phyloP scores from a whole-genome alignment of 1,140 invertebrate genomes.

The Steinernema khuongi region DNA sequence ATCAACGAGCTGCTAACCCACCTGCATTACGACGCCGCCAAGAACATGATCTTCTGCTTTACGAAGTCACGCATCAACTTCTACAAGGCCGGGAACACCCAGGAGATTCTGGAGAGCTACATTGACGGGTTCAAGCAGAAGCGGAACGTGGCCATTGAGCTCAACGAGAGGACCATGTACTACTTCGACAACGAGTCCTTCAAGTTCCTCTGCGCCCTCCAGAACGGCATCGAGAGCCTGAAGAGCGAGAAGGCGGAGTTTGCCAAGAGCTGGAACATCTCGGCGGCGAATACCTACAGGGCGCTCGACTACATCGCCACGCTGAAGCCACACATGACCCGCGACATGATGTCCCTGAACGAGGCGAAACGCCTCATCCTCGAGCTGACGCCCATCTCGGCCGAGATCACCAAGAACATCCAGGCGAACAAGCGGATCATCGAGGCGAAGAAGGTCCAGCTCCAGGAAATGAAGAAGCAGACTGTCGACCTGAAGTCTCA shows the following conservation, averaged over 20 bases:
- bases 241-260: slow-evolving; percentile 26
- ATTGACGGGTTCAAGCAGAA: slow-evolving; percentile 13
- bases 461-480: background rate
- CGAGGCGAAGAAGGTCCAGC: slow-evolving; percentile 14
- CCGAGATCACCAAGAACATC: slow-evolving; percentile 36
- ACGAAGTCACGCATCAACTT: slow-evolving; percentile 38
- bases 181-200: slow-evolving; percentile 40
- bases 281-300: slow-evolving; percentile 25
- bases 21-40: slow-evolving; percentile 30
- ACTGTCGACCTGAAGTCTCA: background rate
- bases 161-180: slow-evolving; percentile 26
- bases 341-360: slow-evolving; percentile 12
- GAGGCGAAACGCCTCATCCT: slow-evolving; percentile 21
- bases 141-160: slow-evolving; percentile 16
- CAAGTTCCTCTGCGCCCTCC: slow-evolving; percentile 28
- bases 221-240: slow-evolving; percentile 20
- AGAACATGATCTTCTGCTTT: slow-evolving; percentile 46
- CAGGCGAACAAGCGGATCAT: slow-evolving; percentile 34
- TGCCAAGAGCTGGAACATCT: slow-evolving; percentile 25
- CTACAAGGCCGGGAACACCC: slow-evolving; percentile 40
- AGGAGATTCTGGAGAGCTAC: slow-evolving; percentile 13
- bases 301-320: slow-evolving; percentile 32
- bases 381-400: slow-evolving; percentile 29
- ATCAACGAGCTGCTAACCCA: slow-evolving; percentile 45
- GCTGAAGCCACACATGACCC: background rate